Evolutionary conservation across 2,797 vertebrate species (phyloP), one percentile per base, ranked within the genome.

Genomic region (Schizopygopsis pylzovi): DNA sequence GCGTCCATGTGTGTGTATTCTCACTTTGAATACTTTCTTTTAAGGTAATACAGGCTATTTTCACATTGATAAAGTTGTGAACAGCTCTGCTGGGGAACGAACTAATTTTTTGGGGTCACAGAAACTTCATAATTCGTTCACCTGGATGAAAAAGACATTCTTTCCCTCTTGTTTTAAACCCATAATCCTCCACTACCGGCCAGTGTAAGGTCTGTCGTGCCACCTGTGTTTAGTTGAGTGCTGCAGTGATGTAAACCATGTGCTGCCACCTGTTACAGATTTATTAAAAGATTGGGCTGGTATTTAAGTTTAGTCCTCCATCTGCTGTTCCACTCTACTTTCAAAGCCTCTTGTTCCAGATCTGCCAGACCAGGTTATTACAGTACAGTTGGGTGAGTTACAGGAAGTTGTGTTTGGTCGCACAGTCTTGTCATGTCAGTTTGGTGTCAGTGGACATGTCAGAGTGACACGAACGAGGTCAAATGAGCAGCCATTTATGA

Each of bases 401-500:
- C 2, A 67, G 37, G 22, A 84, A 84, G 61, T 43, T 84, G 15
- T 41, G 33, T 84, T 83, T 67, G 61, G 13, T 47, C 0, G 1
- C 22, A 16, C 11, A 45, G 15, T 61, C 52, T 72, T 82, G 39
- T 71, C 45, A 20, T 72, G 37, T 72, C 33, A 5, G 16, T 28
- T 45, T 22, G 16, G 10, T 72, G 52, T 82, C 52, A 59, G 52
- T 72, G 68, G 16, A 72, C n/a, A 82, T 72, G 52, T 28, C 84
- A 81, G 79, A 22, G 13, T 43, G 78, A 73, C 59, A 81, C 6
- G 0, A 63, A 81, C 15, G 0, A 10, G 54, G 39, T 63, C 68
- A 80, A 92, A 93, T 91, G 92, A 91, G 90, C 91, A 92, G 90
- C 91, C 90, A 87, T 93, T 94, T 94, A 94, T 94, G 93, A 93